phyloP scores from a whole-genome alignment of 1,140 invertebrate species.

The Augochlora pura region DNA sequence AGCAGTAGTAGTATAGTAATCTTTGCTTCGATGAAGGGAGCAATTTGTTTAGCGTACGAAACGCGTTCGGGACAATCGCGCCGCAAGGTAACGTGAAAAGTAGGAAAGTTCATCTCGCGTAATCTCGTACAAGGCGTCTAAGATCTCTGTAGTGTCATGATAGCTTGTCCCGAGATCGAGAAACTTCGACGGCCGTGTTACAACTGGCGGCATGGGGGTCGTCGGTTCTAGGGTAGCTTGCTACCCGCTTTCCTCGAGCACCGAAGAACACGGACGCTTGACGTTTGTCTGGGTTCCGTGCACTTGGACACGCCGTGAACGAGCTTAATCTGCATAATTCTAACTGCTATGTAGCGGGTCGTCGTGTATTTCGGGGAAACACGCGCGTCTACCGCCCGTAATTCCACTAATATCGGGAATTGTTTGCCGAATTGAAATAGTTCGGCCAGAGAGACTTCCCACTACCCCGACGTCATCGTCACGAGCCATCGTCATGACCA shows the following conservation, averaged over 20 bases:
- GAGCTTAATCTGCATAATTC: slow-evolving; percentile 63
- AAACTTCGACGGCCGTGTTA: background rate
- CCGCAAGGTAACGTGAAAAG: background rate
- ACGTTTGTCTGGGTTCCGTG: slow-evolving; percentile 32
- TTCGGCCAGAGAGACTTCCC: slow-evolving; percentile 34
- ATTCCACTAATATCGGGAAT: slow-evolving; percentile 61
- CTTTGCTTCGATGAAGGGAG: too few species aligned
- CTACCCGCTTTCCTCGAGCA: background rate
- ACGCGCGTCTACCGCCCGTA: slow-evolving; percentile 40
- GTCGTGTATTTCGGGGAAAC: slow-evolving; percentile 33
- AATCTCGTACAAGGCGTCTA: background rate
- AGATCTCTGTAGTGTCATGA: background rate
- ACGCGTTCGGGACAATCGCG: too few species aligned
- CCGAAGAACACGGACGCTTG: slow-evolving; percentile 17
- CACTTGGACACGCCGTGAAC: slow-evolving; percentile 47
- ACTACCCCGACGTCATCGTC: background rate
- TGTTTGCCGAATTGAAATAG: slow-evolving; percentile 63
- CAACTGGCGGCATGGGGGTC: background rate
- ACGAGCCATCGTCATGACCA: slow-evolving; percentile 15
- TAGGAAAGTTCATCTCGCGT: background rate
- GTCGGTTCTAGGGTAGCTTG: background rate
- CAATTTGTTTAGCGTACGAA: too few species aligned
- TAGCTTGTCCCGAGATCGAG: background rate
- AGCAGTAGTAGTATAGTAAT: too few species aligned
- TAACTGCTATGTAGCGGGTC: slow-evolving; percentile 28